A percentile compares a stretch with the other conserved stretches of the same genome.
Evolutionary conservation across 2,113 vertebrate species (phyloP).

Genomic region (Lycaon pictus): DNA sequence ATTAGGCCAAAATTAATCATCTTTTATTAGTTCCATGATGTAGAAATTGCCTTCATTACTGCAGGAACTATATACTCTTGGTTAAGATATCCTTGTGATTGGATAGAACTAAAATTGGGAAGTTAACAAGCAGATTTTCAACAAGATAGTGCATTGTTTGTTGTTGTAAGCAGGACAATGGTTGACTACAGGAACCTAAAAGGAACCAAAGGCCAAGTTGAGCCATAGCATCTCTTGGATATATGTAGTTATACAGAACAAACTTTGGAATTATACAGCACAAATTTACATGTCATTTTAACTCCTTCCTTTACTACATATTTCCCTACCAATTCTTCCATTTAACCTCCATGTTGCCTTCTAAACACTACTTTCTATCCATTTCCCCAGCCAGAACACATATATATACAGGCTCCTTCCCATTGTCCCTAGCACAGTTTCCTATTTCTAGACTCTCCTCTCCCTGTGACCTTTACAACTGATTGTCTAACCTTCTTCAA

Average conservation of each 20-base stretch:
- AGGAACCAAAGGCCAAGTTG: neutral
- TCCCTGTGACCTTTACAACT: neutral
- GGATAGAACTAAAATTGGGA: neutral
- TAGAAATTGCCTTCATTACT: conserved; percentile 1
- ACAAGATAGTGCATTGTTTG: neutral
- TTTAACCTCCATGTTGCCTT: neutral
- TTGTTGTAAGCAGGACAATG: neutral
- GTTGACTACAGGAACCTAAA: neutral
- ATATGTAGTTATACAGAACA: neutral
- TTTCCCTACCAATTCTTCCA: neutral
- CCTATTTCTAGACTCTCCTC: neutral
- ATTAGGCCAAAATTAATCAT: neutral
- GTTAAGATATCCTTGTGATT: neutral
- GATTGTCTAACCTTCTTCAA: neutral
- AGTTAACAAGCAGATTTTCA: neutral
- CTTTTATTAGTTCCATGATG: neutral
- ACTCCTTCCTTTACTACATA: neutral
- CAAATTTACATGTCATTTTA: neutral
- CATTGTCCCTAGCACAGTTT: neutral
- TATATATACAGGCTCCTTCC: neutral
- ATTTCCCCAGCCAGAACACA: neutral
- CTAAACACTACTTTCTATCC: neutral
- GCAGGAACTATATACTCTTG: neutral
- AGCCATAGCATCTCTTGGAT: neutral
- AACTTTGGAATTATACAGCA: neutral